A percentile compares a stretch with the other conserved stretches of the same genome.
These are phyloP conservation scores for Rhinogobius similis DNA, from an alignment of 2,113 vertebrate species.

Conservation along the genomic window DNA sequence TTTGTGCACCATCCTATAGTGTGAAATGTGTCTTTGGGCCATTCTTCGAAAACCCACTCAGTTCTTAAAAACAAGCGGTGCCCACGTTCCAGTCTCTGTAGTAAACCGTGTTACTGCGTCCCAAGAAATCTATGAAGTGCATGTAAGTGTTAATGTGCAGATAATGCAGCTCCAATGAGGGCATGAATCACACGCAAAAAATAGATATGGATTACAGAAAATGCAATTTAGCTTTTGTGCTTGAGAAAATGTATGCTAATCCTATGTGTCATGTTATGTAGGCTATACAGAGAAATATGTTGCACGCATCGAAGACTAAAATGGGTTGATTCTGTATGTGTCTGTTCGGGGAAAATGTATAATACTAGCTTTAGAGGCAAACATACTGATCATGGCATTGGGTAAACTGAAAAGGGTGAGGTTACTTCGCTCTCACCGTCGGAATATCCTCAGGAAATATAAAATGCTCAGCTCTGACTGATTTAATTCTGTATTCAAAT, in stretches of 20 bases:
- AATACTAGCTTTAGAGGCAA: too few species aligned
- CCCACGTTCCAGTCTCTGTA: background rate
- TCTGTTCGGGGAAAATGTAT: too few species aligned
- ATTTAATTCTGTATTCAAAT: too few species aligned
- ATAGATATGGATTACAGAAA: slow-evolving; percentile 1
- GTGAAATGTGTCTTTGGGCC: too few species aligned
- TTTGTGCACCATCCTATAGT: background rate
- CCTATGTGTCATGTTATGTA: background rate
- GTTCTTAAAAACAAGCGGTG: background rate
- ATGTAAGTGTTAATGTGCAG: background rate
- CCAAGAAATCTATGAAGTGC: background rate
- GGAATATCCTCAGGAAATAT: too few species aligned
- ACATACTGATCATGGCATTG: too few species aligned
- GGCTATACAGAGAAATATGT: background rate
- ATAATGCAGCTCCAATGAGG: background rate
- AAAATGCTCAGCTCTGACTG: too few species aligned
- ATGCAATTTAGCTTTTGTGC: background rate
- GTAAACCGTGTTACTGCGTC: background rate
- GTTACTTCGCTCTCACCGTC: too few species aligned
- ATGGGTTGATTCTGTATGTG: background rate
- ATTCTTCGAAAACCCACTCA: background rate
- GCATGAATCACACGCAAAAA: background rate
- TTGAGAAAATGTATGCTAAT: background rate
- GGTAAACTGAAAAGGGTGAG: too few species aligned
- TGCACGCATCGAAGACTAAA: background rate